Conservation (phyloP, 1,140 invertebrate species). For the Meloidogyne floridensis region DNA sequence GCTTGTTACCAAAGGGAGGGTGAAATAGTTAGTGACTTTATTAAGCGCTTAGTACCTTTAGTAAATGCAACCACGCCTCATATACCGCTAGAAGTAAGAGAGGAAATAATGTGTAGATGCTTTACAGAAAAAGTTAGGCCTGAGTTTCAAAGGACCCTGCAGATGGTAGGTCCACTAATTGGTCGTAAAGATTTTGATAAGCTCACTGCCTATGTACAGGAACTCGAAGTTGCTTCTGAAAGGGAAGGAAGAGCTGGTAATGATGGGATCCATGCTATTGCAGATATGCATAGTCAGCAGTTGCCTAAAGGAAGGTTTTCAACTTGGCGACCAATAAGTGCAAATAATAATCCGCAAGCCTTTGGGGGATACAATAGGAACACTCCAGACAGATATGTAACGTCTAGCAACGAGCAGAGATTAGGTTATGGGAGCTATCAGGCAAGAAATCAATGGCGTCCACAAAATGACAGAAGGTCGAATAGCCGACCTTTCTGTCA, state of each 20-base stretch:
- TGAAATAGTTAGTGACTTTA: too few species aligned
- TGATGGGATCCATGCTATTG: background rate
- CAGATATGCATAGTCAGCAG: background rate
- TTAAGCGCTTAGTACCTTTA: too few species aligned
- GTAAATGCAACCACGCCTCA: too few species aligned
- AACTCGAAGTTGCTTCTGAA: background rate
- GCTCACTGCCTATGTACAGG: too few species aligned
- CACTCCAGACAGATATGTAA: too few species aligned
- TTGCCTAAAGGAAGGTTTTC: background rate
- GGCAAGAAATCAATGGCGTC: background rate
- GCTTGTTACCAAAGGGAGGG: too few species aligned
- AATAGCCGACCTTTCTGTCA: background rate
- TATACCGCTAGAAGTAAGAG: too few species aligned
- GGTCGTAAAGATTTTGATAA: too few species aligned
- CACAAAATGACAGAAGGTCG: background rate
- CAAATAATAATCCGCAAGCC: background rate
- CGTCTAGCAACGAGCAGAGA: too few species aligned
- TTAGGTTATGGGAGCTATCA: background rate
- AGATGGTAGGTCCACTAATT: background rate
- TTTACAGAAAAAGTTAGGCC: constrained; percentile 29
- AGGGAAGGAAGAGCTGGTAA: background rate
- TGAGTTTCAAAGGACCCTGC: background rate
- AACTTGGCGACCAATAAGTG: background rate
- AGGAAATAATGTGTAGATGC: too few species aligned
- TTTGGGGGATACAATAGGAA: background rate